These are phyloP conservation scores for Polypedilum pembai DNA, from an alignment of 1,140 invertebrate species.

Conservation along the genomic window DNA sequence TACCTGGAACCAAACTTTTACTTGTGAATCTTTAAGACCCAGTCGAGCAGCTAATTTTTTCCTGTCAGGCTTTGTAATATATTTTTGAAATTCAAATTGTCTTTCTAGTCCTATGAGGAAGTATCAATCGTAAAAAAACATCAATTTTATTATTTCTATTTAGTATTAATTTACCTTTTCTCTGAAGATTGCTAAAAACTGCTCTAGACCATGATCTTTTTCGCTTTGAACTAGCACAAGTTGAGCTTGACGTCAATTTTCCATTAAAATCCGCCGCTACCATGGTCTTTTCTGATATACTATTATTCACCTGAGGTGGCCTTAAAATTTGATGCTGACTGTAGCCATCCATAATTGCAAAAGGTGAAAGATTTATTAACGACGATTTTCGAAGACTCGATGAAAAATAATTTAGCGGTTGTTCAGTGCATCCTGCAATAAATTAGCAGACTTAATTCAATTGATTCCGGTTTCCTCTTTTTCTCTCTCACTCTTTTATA, in stretches of 20 bases:
- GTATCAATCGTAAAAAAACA: too few species aligned
- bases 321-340: background rate
- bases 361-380: background rate
- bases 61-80: constrained; percentile 94
- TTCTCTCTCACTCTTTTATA: background rate
- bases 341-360: background rate
- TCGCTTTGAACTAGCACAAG: constrained; percentile 50
- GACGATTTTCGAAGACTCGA: background rate
- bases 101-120: constrained; percentile 59
- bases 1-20: constrained; percentile 43
- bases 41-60: constrained; percentile 91
- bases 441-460: background rate
- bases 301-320: background rate
- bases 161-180: constrained; percentile 59
- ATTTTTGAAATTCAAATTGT: constrained; percentile 92
- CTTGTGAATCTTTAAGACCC: constrained; percentile 91
- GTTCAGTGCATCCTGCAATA: constrained; percentile 8
- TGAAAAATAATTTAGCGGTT: background rate
- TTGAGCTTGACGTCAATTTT: background rate
- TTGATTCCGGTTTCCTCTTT: background rate
- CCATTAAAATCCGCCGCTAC: background rate
- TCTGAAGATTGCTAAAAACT: constrained; percentile 88
- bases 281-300: constrained; percentile 4
- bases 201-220: constrained; percentile 90
- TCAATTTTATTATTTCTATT: too few species aligned